phyloP scores from a whole-genome alignment of 2,113 vertebrate species.

The Colius striatus region DNA sequence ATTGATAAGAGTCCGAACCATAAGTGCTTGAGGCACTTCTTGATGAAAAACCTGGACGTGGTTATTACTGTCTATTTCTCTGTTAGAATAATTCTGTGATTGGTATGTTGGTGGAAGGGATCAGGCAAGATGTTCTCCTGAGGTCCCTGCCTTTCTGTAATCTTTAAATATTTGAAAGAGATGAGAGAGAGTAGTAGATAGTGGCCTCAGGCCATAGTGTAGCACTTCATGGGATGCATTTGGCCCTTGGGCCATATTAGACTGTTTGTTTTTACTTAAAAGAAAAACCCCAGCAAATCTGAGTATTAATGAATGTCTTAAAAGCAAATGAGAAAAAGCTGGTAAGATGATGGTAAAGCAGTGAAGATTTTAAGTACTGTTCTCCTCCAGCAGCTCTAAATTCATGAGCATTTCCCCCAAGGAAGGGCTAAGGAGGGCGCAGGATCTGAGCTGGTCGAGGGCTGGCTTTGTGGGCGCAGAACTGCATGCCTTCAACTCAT shows the following conservation, averaged over 20 bases:
- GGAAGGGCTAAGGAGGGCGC: background rate
- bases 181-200: background rate
- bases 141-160: background rate
- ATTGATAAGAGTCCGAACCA: background rate
- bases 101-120: background rate
- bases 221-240: background rate
- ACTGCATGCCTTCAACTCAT: rapidly evolving
- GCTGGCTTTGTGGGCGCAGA: background rate
- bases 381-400: background rate
- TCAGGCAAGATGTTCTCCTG: background rate
- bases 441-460: background rate
- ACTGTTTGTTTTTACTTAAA: background rate
- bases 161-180: conserved; percentile 47
- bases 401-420: background rate
- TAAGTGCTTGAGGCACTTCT: background rate
- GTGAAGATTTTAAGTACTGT: background rate
- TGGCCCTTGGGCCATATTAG: background rate
- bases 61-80: conserved; percentile 8
- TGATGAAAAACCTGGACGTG: background rate
- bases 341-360: background rate
- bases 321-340: conserved; percentile 4
- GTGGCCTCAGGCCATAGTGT: background rate
- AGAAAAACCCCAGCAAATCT: background rate
- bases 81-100: background rate
- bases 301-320: background rate